These are phyloP conservation scores for Heliconius charithonia DNA, from an alignment of 2,888 invertebrate genomes.

Conservation along the genomic window DNA sequence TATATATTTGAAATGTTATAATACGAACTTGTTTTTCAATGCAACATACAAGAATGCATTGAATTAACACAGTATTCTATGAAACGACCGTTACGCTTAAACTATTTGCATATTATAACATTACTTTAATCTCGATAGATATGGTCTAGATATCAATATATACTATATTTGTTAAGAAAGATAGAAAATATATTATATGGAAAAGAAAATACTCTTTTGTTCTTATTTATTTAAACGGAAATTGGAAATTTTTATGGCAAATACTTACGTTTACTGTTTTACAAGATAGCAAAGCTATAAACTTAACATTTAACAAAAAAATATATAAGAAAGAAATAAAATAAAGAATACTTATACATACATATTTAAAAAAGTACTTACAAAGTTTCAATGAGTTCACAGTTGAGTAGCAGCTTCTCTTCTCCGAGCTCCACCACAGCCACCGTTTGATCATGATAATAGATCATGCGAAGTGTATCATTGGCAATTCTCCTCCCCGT, in stretches of 20 bases:
- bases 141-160: not conserved
- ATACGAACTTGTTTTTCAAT: too few relatives aligned
- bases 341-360: not conserved
- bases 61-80: not conserved
- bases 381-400: constrained; percentile 94
- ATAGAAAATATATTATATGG: not conserved
- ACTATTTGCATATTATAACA: constrained; percentile 11
- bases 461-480: constrained; percentile 89
- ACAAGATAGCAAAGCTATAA: constrained; percentile 1
- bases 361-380: constrained; percentile 79
- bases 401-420: constrained; percentile 88
- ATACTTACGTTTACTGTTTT: not conserved
- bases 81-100: not conserved
- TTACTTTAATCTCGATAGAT: not conserved
- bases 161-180: not conserved
- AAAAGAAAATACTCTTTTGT: not conserved
- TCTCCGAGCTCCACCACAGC: constrained; percentile 91
- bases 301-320: not conserved
- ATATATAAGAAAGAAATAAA: not conserved
- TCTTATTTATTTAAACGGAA: not conserved
- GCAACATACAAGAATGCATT: not conserved
- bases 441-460: constrained; percentile 91
- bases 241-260: not conserved
- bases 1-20: too few relatives aligned
- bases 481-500: constrained; percentile 86